Evolutionary conservation across 2,113 vertebrate genomes (phyloP).

Genomic region (Burhinus bistriatus): DNA sequence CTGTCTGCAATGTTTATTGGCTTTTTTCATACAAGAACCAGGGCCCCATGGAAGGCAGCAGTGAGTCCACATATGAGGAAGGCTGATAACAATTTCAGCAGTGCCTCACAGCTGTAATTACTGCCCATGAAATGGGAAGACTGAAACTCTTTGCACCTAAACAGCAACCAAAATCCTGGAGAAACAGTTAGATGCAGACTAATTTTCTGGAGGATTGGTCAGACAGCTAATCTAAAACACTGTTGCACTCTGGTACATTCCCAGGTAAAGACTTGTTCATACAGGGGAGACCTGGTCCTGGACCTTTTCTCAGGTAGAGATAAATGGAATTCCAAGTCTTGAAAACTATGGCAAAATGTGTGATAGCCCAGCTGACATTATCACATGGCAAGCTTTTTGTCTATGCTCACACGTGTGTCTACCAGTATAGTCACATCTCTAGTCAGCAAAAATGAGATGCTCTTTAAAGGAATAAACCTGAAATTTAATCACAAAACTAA

Average conservation of each 20-base stretch:
- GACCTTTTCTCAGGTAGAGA: background rate
- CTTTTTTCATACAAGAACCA: background rate
- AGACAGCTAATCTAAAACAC: background rate
- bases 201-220: background rate
- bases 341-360: background rate
- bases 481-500: background rate
- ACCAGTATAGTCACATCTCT: background rate
- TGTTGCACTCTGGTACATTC: background rate
- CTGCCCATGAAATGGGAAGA: background rate
- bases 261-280: background rate
- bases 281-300: background rate
- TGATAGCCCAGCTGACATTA: background rate
- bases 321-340: background rate
- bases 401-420: background rate
- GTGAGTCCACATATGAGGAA: background rate
- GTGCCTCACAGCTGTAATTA: background rate
- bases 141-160: background rate
- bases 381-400: background rate
- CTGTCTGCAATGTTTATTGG: background rate
- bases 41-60: rapidly evolving
- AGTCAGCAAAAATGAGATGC: background rate
- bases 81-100: background rate
- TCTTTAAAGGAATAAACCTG: background rate
- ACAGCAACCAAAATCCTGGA: background rate
- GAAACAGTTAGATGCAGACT: background rate